Evolutionary conservation across 2,113 vertebrate species (phyloP).

Genomic region (Holacanthus passer): DNA sequence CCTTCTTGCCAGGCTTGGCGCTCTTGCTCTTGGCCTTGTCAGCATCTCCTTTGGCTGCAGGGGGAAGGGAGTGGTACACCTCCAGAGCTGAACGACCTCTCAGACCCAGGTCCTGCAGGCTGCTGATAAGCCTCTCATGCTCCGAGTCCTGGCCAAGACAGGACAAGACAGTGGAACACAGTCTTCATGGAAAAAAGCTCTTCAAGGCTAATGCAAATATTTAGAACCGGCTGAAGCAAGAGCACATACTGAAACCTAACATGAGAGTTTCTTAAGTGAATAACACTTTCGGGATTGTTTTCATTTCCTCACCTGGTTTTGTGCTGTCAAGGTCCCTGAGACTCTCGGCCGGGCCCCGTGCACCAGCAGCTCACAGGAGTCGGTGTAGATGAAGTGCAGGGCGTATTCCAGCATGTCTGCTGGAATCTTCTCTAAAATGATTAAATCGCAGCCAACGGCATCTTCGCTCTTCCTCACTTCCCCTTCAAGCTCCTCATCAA

Average conservation of each 20-base stretch:
- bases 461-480: constrained; percentile 89
- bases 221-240: background rate
- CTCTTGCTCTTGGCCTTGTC: constrained; percentile 89
- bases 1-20: constrained; percentile 88
- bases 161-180: constrained; percentile 3
- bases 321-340: constrained; percentile 64
- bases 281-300: background rate
- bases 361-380: constrained; percentile 93
- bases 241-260: too few species aligned
- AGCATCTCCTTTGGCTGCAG: constrained; percentile 73
- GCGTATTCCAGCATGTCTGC: constrained; percentile 90
- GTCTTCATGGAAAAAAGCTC: constrained; percentile 11
- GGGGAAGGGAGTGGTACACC: constrained; percentile 89
- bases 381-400: constrained; percentile 94
- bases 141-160: constrained; percentile 61
- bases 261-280: too few species aligned
- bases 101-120: constrained; percentile 87
- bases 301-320: constrained; percentile 69
- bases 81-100: constrained; percentile 89
- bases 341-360: constrained; percentile 87
- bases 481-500: constrained; percentile 72
- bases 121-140: constrained; percentile 87
- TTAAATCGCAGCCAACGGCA: constrained; percentile 90
- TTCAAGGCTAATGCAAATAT: background rate
- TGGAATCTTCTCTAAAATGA: constrained; percentile 91